Evolutionary conservation across 2,113 vertebrate genomes (phyloP), one percentile per base, ranked within the genome.

Genomic region (Daubentonia madagascariensis): DNA sequence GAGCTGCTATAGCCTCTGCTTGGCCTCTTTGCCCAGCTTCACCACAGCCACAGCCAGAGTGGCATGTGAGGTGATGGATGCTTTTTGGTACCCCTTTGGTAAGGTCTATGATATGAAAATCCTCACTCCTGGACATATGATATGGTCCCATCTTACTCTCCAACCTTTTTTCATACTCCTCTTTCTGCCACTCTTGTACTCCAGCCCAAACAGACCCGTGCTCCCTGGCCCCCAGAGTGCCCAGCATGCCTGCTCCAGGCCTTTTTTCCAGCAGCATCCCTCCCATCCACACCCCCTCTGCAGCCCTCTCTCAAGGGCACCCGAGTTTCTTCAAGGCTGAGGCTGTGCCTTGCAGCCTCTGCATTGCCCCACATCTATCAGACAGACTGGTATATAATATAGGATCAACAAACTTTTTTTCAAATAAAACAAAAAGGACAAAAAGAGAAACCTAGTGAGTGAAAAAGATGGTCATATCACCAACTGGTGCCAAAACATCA

Each of bases 11-110:
- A 99, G 98, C 87, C 99, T 99, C 97, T 99, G 99, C 96, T 99
- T 99, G 40, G 98, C 98, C 91, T 99, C 99, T 94, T 99, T 99
- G 96, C 99, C 99, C 25, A 99, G 97, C 98, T 99, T 99, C 95
- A 99, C 98, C 99, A 99, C 99, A 2, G 78, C 90, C 83, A 93
- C 85, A 7, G 18, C n/a, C 23, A 0, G 8, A 12, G 28, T 0
- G 40, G 45, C 3, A 0, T 37, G 35, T 5, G 0, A 18, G 28
- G 17, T 6, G 5, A 48, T 1, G 0, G 17, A 20, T 37, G 48
- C 11, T 23, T 73, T 93, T 22, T 59, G 25, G 89, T 30, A 59
- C 4, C 37, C 30, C 35, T 54, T 54, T 28, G 0, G 5, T 16
- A 50, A 78, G 32, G 50, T 65, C 52, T 76, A 12, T 35, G 6